Conservation (phyloP, 2,888 invertebrate species). For the Thalpophila matura region DNA sequence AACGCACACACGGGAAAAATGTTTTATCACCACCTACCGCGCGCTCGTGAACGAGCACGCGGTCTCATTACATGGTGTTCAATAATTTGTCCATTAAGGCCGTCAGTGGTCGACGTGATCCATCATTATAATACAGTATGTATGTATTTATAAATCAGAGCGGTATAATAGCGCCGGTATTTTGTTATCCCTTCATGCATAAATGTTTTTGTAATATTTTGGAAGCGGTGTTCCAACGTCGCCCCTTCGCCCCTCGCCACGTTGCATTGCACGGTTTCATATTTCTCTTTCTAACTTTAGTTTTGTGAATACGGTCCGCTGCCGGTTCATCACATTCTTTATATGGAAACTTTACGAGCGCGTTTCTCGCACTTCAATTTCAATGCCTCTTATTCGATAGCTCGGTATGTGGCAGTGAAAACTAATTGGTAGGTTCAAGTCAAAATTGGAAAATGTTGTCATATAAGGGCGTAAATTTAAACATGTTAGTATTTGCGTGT, state of each 20-base stretch:
- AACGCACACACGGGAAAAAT: conserved; percentile 73
- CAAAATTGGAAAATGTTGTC: conserved; percentile 44
- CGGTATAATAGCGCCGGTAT: conserved; percentile 80
- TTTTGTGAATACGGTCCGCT: conserved; percentile 66
- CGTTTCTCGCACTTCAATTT: conserved; percentile 57
- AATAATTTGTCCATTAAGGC: conserved; percentile 79
- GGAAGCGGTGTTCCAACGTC: conserved; percentile 78
- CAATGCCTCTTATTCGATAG: conserved; percentile 45
- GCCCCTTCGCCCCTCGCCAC: conserved; percentile 71
- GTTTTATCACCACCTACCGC: conserved; percentile 77
- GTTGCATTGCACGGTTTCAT: conserved; percentile 72
- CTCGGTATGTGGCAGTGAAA: conserved; percentile 37
- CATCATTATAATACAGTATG: conserved; percentile 72
- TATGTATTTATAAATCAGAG: conserved; percentile 81
- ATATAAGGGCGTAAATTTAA: conserved; percentile 61
- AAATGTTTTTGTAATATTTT: conserved; percentile 88
- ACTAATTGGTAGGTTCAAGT: conserved; percentile 21
- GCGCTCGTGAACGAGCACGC: conserved; percentile 66
- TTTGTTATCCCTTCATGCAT: conserved; percentile 88
- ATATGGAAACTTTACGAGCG: conserved; percentile 63
- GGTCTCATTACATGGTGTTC: conserved; percentile 74
- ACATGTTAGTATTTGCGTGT: conserved; percentile 77
- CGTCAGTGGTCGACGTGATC: conserved; percentile 70
- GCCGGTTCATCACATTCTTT: conserved; percentile 63
- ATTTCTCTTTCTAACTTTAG: conserved; percentile 79